Evolutionary conservation across 2,797 vertebrate species (phyloP).

Genomic region (Pristis pectinata): DNA sequence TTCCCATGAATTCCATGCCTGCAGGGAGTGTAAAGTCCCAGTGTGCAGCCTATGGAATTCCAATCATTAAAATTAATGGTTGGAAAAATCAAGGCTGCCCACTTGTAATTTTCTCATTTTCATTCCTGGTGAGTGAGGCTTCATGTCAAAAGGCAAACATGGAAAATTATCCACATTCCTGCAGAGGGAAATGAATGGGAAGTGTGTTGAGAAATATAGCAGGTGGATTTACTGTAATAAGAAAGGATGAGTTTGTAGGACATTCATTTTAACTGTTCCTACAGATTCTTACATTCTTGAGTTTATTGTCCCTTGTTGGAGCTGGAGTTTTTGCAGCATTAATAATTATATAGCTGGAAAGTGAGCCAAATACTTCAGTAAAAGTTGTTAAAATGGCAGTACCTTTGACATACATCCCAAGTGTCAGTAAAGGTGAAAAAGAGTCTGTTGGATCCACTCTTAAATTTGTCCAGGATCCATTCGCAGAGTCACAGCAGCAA

Average conservation of each 20-base stretch:
- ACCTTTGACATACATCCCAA: not conserved
- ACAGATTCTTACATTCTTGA: not conserved
- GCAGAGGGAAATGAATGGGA: not conserved
- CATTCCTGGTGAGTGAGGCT: not conserved
- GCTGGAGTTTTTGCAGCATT: not conserved
- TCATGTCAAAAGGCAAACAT: not conserved
- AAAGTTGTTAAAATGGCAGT: not conserved
- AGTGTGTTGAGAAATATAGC: not conserved
- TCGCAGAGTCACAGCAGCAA: not conserved
- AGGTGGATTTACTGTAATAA: not conserved
- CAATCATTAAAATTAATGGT: not conserved
- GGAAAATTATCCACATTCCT: not conserved
- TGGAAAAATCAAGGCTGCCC: not conserved
- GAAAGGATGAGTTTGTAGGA: not conserved
- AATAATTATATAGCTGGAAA: not conserved
- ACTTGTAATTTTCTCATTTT: not conserved
- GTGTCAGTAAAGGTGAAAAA: not conserved
- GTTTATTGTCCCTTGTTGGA: not conserved
- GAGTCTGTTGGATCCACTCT: not conserved
- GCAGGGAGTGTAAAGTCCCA: not conserved
- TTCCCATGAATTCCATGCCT: not conserved
- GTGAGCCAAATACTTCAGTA: not conserved
- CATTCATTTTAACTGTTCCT: not conserved
- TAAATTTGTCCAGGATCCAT: not conserved
- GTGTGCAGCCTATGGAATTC: not conserved